These are phyloP conservation scores for Luscinia luscinia DNA, from an alignment of 2,797 vertebrate genomes.

Conservation along the genomic window DNA sequence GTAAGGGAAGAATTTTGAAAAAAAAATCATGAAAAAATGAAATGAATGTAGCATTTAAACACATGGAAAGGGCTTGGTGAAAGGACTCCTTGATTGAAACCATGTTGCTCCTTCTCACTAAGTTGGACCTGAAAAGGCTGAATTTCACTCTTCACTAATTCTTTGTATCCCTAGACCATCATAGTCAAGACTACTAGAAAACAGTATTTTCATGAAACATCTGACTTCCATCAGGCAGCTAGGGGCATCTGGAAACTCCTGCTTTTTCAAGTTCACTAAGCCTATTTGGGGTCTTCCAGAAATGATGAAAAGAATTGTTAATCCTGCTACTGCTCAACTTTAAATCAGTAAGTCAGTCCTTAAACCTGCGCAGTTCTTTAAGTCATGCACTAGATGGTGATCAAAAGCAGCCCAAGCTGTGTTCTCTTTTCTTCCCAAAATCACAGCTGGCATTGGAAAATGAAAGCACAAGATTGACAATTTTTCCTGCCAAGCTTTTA, in stretches of 20 bases:
- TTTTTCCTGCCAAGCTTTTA: not conserved
- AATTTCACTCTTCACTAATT: no score
- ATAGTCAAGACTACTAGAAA: not conserved
- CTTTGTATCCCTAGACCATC: not conserved
- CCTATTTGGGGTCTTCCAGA: not conserved
- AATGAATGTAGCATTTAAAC: not conserved
- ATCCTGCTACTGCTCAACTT: not conserved
- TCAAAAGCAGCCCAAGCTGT: slow-evolving; percentile 60
- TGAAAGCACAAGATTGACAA: not conserved
- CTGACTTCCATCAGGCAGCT: not conserved
- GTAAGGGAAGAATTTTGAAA: not conserved
- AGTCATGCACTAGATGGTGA: slow-evolving; percentile 75
- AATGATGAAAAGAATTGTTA: not conserved
- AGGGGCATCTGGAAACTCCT: not conserved
- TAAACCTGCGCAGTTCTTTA: slow-evolving; percentile 42
- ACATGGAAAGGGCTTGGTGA: not conserved
- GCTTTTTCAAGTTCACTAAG: not conserved
- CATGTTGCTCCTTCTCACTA: not conserved
- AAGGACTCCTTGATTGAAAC: not conserved
- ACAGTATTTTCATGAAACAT: not conserved
- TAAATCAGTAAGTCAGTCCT: not conserved
- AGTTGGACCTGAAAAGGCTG: not conserved
- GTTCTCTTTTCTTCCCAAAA: not conserved
- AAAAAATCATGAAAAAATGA: not conserved
- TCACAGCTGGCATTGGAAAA: not conserved